Base-by-base conservation (phyloP, 2,113 vertebrate genomes). In the Neogale vison region DNA sequence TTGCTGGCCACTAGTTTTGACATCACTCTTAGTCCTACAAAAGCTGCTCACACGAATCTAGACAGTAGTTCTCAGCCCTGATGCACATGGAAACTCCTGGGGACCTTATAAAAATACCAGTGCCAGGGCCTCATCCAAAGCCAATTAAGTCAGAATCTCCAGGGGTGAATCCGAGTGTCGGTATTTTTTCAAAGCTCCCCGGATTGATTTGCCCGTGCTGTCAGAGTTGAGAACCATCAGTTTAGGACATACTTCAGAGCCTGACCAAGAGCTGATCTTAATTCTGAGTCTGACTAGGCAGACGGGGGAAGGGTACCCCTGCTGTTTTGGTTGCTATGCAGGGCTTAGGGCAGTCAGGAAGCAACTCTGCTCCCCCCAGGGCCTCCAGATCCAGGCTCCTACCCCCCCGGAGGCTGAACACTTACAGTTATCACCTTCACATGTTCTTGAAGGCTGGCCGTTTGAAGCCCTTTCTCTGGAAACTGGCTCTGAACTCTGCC, bases 321-420 rank as follows among this genome's bases (percentile, higher is more conserved):
- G 85, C 88, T 76, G 85, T 67, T 45, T 26, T 12, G 84, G 72
- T 92, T 89, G 92, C 92, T 52, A 42, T n/a, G 34, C 88, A 89
- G 94, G 88, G 47, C 55, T 63, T n/a, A 29, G 39, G 47, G 72
- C 63, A 72, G 36, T 74, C 63, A 92, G 76, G 95, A 94, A 81
- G 89, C 80, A 57, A 84, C 63, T 85, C 45, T 0, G 36, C 21
- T 59, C 20, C 67, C 71, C 31, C 31, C 34, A 45, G 21, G 13
- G 21, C 12, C 17, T 67, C 76, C 4, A 1, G 20, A n/a, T 42
- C 89, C 42, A 55, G 7, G 42, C 14, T 45, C 12, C 4, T 24
- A 47, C 0, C 3, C 5, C 5, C 71, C 55, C 4, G 0, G 6
- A 96, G 72, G 34, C 42, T 57, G 59, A 63, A 72, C 23, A 17